phyloP scores from a whole-genome alignment of 1,140 invertebrate genomes.

The Papilio xuthus region DNA sequence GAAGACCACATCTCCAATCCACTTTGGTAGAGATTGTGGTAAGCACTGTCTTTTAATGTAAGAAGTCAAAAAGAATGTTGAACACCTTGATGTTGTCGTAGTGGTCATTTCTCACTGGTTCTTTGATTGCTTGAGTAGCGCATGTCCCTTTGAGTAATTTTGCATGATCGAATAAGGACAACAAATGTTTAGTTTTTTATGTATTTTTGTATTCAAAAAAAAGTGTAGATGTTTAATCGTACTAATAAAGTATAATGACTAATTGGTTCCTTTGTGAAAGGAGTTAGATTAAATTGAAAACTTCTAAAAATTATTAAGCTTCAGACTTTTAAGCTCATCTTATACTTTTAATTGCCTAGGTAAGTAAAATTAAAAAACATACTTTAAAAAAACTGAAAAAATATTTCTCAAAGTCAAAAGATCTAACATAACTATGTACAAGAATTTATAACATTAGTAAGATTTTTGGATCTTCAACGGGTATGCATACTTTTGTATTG shows the following conservation, averaged over 20 bases:
- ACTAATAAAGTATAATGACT: no score
- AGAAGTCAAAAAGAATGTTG: background rate
- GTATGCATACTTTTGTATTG: no score
- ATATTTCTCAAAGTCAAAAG: background rate
- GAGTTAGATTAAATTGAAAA: background rate
- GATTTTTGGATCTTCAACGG: background rate
- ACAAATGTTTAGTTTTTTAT: background rate
- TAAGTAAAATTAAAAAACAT: background rate
- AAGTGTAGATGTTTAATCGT: no score
- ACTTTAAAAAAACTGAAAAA: background rate
- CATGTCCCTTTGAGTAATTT: conserved; percentile 40
- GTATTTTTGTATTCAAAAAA: no score
- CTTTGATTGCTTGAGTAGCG: conserved; percentile 41
- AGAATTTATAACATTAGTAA: background rate
- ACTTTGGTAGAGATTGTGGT: conserved; percentile 6
- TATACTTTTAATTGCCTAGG: background rate
- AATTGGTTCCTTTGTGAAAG: background rate
- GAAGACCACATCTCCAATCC: background rate
- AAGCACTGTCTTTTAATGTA: conserved; percentile 3
- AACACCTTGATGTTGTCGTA: conserved; percentile 22
- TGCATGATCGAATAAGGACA: background rate
- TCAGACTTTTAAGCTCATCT: background rate
- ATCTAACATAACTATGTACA: background rate
- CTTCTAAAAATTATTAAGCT: background rate
- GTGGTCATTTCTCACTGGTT: conserved; percentile 45